These are phyloP conservation scores for Syngnathus typhle DNA, from an alignment of 2,113 vertebrate species.

Conservation along the genomic window DNA sequence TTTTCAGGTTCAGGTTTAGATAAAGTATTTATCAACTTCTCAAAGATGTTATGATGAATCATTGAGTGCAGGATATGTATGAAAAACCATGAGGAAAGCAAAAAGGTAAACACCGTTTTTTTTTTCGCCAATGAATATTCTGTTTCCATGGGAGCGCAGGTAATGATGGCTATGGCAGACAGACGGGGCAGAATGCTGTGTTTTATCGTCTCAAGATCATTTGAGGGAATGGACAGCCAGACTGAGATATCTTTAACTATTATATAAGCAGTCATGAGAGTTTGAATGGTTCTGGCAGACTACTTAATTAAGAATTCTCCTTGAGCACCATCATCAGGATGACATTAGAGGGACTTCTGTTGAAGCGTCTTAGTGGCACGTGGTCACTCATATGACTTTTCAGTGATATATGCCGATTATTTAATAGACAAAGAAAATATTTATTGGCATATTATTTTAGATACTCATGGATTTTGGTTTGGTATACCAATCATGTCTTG, in stretches of 20 bases:
- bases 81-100: neutral
- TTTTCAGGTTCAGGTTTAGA: neutral
- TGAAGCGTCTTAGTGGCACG: no score
- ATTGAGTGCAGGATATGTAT: neutral
- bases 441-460: no score
- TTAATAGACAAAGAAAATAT: no score
- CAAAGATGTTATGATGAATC: neutral
- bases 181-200: neutral
- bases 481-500: no score
- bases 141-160: conserved; percentile 34
- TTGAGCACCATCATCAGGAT: neutral
- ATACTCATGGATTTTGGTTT: no score
- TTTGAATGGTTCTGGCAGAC: neutral
- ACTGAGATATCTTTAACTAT: neutral
- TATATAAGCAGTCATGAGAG: neutral
- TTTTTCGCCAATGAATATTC: conserved; percentile 7
- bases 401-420: no score
- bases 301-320: neutral
- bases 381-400: no score
- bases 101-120: conserved; percentile 3
- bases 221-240: conserved; percentile 1
- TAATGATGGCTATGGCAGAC: conserved; percentile 6
- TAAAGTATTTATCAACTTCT: neutral
- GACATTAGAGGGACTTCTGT: neutral
- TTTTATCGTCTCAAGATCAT: neutral